Percentiles rank a stretch among this genome's conserved stretches.
Conservation (phyloP, 2,797 vertebrate species). For the Pitangus sulphuratus region DNA sequence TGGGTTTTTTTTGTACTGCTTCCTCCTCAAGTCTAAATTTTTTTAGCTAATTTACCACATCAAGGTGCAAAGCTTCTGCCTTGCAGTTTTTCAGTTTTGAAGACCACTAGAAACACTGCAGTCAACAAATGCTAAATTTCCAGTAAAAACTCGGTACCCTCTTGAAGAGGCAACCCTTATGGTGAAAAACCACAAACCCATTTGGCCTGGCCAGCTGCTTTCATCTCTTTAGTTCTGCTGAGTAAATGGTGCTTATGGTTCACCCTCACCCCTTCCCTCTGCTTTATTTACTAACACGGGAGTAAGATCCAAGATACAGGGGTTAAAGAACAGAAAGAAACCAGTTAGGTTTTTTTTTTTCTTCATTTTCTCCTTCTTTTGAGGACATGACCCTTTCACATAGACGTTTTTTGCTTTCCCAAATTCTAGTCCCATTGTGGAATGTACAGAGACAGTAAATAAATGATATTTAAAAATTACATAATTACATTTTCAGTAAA, state of each 20-base stretch:
- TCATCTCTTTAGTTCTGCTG: slow-evolving; percentile 69
- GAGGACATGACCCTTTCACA: slow-evolving; percentile 38
- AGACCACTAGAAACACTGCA: slow-evolving; percentile 63
- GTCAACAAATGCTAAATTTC: slow-evolving; percentile 73
- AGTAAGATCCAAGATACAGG: slow-evolving; percentile 39
- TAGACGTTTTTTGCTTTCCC: slow-evolving; percentile 3
- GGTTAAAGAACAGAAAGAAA: not conserved
- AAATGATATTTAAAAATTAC: slow-evolving; percentile 25
- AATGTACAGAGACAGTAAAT: slow-evolving; percentile 59
- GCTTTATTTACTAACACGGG: slow-evolving; percentile 71
- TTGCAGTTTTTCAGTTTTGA: slow-evolving; percentile 69
- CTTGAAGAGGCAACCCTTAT: slow-evolving; percentile 65
- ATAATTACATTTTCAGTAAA: slow-evolving; percentile 53
- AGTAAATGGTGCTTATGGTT: slow-evolving; percentile 56
- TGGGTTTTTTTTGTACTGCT: not conserved
- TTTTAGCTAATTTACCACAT: slow-evolving; percentile 77
- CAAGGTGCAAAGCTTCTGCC: slow-evolving; percentile 73
- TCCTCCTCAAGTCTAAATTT: slow-evolving; percentile 62
- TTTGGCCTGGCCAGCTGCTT: slow-evolving; percentile 68
- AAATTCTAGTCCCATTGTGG: slow-evolving; percentile 13
- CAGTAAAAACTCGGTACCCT: slow-evolving; percentile 74
- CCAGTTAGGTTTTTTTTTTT: accelerated
- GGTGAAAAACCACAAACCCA: slow-evolving; percentile 75
- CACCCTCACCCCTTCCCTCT: not conserved
- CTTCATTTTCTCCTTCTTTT: not conserved